phyloP scores from a whole-genome alignment of 2,113 vertebrate genomes.

The Tetrao urogallus region DNA sequence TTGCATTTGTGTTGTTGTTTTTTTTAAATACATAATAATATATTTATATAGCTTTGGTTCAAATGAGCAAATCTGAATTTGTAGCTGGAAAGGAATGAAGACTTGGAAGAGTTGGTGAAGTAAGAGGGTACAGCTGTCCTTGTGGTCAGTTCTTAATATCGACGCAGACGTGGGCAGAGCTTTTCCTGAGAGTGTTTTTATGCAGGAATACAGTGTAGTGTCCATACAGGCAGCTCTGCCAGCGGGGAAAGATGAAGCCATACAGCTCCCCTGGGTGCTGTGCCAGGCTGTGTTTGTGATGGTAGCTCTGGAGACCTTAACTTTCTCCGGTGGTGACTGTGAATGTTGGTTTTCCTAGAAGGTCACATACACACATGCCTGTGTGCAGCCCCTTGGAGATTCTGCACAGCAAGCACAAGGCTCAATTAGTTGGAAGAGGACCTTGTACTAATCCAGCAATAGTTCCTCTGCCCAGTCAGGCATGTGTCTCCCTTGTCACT shows the following conservation, averaged over 20 bases:
- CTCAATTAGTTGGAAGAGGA: background rate
- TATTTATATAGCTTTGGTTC: slow-evolving; percentile 71
- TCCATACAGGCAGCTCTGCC: rapidly evolving
- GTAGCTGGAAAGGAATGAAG: slow-evolving; percentile 48
- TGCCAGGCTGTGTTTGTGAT: background rate
- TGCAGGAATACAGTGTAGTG: background rate
- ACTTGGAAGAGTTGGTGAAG: background rate
- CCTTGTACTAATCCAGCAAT: background rate
- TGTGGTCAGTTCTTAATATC: background rate
- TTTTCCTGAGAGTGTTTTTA: background rate
- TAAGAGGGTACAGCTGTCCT: background rate
- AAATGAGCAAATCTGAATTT: slow-evolving; percentile 38
- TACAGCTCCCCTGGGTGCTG: background rate
- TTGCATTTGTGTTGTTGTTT: slow-evolving; percentile 60
- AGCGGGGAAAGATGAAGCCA: background rate
- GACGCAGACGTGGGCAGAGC: background rate
- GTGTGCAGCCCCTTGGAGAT: background rate
- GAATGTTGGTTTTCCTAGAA: background rate
- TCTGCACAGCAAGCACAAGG: background rate
- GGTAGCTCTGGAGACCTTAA: background rate
- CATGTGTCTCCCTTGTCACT: background rate
- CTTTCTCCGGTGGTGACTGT: background rate
- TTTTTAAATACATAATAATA: background rate
- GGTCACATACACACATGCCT: rapidly evolving
- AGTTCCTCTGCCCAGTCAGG: background rate